Evolutionary conservation across 2,888 invertebrate species (phyloP).

Genomic region (Acanthosepion lycidas): DNA sequence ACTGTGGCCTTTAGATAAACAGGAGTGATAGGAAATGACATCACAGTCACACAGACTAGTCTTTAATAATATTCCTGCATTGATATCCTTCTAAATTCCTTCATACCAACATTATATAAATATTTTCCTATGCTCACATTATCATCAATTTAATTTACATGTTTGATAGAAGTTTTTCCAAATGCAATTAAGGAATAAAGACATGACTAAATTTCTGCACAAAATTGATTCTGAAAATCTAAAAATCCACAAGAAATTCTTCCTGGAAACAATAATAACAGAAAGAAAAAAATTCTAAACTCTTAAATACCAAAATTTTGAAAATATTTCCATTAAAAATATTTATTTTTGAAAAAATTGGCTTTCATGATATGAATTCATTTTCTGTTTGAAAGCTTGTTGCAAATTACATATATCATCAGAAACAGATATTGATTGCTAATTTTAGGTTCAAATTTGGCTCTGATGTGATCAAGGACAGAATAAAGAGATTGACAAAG

Average conservation of each 20-base stretch:
- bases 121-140: neutral
- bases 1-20: no score
- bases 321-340: constrained; percentile 33
- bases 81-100: neutral
- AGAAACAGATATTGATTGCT: neutral
- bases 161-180: neutral
- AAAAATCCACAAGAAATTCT: neutral
- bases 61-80: neutral
- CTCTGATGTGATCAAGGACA: neutral
- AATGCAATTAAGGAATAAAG: neutral
- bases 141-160: neutral
- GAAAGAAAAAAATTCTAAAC: neutral
- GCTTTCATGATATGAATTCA: neutral
- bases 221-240: neutral
- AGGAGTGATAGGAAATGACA: no score
- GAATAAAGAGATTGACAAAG: neutral
- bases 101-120: neutral
- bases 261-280: neutral
- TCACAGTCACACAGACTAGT: neutral
- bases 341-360: neutral
- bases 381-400: neutral
- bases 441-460: neutral
- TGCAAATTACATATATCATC: neutral
- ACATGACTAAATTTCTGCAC: neutral
- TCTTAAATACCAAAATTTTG: neutral